Evolutionary conservation across 2,797 vertebrate genomes (phyloP), one percentile per base, ranked within the genome.

Genomic region (Miichthys miiuy): DNA sequence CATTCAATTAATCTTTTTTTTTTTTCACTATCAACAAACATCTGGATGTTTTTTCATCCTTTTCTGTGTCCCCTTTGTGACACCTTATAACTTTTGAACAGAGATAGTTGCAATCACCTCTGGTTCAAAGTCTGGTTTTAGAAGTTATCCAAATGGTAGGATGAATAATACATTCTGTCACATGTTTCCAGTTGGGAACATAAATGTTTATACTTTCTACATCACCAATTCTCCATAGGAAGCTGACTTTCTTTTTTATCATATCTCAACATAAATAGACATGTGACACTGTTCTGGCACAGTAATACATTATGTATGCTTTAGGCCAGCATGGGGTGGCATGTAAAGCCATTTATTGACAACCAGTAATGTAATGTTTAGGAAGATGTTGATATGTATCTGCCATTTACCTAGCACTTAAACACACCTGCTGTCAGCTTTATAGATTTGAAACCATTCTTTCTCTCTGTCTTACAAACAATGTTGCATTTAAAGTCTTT

Each of bases 251-350:
- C n/a, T 30, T 18, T 25, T 74, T 20, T 9, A 76, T 78, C 14
- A 74, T 52, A 62, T 79, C 58, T 47, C 23, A 52, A 54, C 58
- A 71, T 62, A 21, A 75, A 75, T 46, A 51, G 14, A 74, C n/a
- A 38, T 14, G 68, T 17, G n/a, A 46, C 58, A 41, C 25, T 41
- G 20, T 70, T 52, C 66, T 73, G 44, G 47, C 18, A 65, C 23
- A 66, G 18, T 72, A 54, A 80, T 82, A 67, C 52, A 80, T 87
- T 62, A 73, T 80, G 72, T 52, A 70, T 72, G 58, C 52, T 55
- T 21, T 14, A 56, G 56, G 61, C 20, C 67, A 25, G 73, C 38
- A 34, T 75, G 66, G 27, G 48, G 25, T 62, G n/a, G 38, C 63
- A 46, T 51, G 46, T 58, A 54, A 47, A 60, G 46, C 34, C 27